A percentile compares a stretch with the other conserved stretches of the same genome.
Evolutionary conservation across 2,113 vertebrate genomes (phyloP).

Genomic region (Malurus elegans): DNA sequence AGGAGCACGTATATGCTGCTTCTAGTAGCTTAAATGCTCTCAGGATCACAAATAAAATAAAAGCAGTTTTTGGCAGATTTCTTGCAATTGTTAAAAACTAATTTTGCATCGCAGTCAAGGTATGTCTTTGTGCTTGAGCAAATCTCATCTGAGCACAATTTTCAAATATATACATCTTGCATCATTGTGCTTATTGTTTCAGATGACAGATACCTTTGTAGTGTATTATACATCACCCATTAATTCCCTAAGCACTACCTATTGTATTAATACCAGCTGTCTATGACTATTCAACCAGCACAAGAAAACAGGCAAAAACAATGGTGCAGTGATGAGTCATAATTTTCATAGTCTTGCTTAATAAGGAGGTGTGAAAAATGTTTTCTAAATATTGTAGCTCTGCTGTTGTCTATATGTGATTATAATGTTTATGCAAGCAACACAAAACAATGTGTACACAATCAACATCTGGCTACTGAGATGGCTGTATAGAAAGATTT

Average conservation of each 20-base stretch:
- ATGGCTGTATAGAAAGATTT: constrained; percentile 74
- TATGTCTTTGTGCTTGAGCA: constrained; percentile 76
- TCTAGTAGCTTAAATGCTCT: constrained; percentile 82
- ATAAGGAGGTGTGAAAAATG: constrained; percentile 94
- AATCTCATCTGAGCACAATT: constrained; percentile 74
- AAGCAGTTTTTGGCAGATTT: constrained; percentile 81
- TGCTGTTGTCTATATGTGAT: constrained; percentile 91
- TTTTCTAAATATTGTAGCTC: constrained; percentile 95
- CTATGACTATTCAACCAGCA: constrained; percentile 85
- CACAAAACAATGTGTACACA: constrained; percentile 89
- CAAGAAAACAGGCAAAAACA: constrained; percentile 83
- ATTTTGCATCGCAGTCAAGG: constrained; percentile 77
- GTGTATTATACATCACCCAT: constrained; percentile 80
- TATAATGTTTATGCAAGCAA: constrained; percentile 91
- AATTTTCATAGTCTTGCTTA: constrained; percentile 91
- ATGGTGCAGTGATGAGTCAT: constrained; percentile 90
- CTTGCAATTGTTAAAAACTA: constrained; percentile 81
- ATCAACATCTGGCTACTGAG: constrained; percentile 88
- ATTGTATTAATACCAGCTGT: constrained; percentile 90
- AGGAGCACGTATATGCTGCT: constrained; percentile 82
- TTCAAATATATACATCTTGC: constrained; percentile 81
- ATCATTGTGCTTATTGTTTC: constrained; percentile 76
- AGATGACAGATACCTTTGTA: constrained; percentile 83
- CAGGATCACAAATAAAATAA: constrained; percentile 86
- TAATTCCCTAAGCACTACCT: constrained; percentile 84